Evolutionary conservation across 2,113 vertebrate species (phyloP).

Genomic region (Periophthalmus modestus): DNA sequence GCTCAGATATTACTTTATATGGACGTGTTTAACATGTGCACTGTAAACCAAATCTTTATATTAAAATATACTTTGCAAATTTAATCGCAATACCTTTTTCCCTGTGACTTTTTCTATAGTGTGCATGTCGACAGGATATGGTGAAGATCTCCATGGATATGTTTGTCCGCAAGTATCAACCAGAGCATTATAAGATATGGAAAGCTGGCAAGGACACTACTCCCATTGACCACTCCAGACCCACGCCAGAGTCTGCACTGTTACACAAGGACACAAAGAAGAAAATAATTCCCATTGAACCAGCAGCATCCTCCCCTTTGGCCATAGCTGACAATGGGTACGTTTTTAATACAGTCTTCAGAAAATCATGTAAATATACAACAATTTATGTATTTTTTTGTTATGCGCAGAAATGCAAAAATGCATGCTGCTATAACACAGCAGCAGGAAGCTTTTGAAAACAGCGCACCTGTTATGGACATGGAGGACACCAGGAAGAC

Average conservation of each 20-base stretch:
- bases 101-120: conserved; percentile 70
- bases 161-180: conserved; percentile 95
- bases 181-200: conserved; percentile 95
- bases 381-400: conserved; percentile 6
- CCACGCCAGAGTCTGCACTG: conserved; percentile 86
- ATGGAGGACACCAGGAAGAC: conserved; percentile 43
- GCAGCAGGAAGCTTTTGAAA: conserved; percentile 28
- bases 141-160: conserved; percentile 99
- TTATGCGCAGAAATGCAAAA: conserved; percentile 26
- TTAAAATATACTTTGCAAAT: no score
- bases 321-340: conserved; percentile 47
- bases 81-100: no score
- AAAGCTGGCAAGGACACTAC: conserved; percentile 88
- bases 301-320: conserved; percentile 10
- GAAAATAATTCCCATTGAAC: conserved; percentile 20
- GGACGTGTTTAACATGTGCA: no score
- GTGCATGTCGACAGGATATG: conserved; percentile 95
- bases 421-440: conserved; percentile 37
- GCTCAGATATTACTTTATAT: no score
- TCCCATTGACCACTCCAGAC: conserved; percentile 88
- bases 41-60: no score
- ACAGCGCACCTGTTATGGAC: not conserved
- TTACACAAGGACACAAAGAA: conserved; percentile 75
- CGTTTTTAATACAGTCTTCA: not conserved
- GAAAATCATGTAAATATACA: not conserved